These are phyloP conservation scores for Dryoscopus gambensis DNA, from an alignment of 2,113 vertebrate genomes.

Conservation along the genomic window DNA sequence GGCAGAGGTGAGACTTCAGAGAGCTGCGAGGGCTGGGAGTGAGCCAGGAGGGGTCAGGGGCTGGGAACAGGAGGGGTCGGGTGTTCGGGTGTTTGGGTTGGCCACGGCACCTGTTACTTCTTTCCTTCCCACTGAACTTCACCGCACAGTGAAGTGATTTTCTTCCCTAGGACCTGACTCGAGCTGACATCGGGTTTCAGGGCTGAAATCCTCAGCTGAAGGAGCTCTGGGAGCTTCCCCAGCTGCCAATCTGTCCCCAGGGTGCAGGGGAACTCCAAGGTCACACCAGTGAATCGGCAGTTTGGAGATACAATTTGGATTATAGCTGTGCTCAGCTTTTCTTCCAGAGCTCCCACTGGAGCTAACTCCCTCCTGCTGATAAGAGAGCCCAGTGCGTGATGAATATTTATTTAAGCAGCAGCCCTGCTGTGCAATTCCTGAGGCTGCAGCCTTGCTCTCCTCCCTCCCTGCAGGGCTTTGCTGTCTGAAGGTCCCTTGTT, in stretches of 20 bases:
- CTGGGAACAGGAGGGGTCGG: background rate
- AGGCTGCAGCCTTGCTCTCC: background rate
- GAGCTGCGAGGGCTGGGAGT: background rate
- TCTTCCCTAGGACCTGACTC: background rate
- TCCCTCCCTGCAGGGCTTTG: background rate
- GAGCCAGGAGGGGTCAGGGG: background rate
- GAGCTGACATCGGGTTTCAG: background rate
- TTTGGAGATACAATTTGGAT: background rate
- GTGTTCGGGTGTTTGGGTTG: background rate
- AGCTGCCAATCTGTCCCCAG: background rate
- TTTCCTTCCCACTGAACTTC: background rate
- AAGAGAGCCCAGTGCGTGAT: background rate
- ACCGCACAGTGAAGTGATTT: background rate
- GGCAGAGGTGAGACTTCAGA: slow-evolving; percentile 21
- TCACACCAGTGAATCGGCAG: background rate
- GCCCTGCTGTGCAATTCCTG: background rate
- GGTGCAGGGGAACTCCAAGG: background rate
- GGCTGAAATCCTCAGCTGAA: background rate
- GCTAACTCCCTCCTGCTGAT: background rate
- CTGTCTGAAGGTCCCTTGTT: background rate
- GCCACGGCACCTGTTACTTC: background rate
- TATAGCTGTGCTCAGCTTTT: background rate
- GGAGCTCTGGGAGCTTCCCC: background rate
- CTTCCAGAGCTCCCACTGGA: background rate
- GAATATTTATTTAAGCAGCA: background rate